Evolutionary conservation across 2,113 vertebrate species (phyloP), one percentile per base, ranked within the genome.

Genomic region (Elgaria multicarinata): DNA sequence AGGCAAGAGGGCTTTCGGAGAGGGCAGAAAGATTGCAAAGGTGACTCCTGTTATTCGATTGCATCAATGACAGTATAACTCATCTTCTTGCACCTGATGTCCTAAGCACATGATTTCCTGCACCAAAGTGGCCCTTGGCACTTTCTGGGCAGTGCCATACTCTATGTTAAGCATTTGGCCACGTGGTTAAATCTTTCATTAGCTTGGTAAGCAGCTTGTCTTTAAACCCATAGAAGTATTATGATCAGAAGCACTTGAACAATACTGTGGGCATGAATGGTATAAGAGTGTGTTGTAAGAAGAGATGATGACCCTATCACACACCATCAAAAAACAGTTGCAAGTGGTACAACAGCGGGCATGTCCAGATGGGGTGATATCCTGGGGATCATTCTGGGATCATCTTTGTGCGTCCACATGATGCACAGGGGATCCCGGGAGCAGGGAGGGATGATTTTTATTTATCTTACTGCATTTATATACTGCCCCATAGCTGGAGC

Each of bases 231-330:
- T 12, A 14, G 83, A 82, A 76, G 89, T 85, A 76, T 85, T 85
- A 86, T 85, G 91, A 94, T 93, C 90, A 90, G 64, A 90, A 83
- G 77, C 14, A 64, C 64, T 69, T 91, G 78, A 92, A 92, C 91
- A 93, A 76, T 86, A 82, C 66, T 76, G 82, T 22, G 89, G 67
- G 44, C 92, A 94, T 92, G 39, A 93, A 94, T 93, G 92, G 74
- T 91, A 39, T 2, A 1, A 6, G 0, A 0, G 77, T 75, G 75
- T 83, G 72, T 85, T 91, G 75, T 9, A 90, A 85, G 82, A 92
- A 58, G 3, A 8, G 9, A 66, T 86, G 88, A 87, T 88, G 87
- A 94, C 89, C 91, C 72, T 83, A 80, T 79, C 53, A 22, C 1
- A 83, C 53, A 75, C 62, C 58, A 86, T 69, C 66, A 87, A 20